Conservation (phyloP, 2,888 invertebrate genomes). For the Cepaea hortensis region DNA sequence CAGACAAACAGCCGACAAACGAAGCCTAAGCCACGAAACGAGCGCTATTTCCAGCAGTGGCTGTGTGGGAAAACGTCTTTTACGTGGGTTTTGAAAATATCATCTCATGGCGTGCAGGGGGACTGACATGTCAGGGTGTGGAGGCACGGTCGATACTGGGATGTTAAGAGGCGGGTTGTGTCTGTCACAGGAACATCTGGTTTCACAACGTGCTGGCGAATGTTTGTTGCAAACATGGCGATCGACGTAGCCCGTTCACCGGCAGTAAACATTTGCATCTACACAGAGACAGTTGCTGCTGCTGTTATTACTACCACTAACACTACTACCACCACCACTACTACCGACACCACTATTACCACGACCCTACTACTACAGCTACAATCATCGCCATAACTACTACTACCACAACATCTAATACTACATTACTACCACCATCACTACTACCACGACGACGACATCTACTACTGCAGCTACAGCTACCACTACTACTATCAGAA, state of each 20-base stretch:
- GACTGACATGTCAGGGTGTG: too few relatives aligned
- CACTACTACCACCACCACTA: background rate
- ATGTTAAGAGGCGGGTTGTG: background rate
- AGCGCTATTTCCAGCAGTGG: too few relatives aligned
- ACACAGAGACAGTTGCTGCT: background rate
- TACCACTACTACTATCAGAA: background rate
- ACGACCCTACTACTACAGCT: slow-evolving; percentile 1
- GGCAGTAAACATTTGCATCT: too few relatives aligned
- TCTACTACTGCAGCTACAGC: slow-evolving; percentile 15
- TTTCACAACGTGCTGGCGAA: background rate
- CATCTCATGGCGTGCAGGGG: too few relatives aligned
- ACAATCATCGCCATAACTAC: slow-evolving; percentile 24
- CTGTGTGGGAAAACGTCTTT: too few relatives aligned
- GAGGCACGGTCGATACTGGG: background rate
- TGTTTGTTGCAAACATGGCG: background rate
- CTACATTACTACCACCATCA: slow-evolving; percentile 15
- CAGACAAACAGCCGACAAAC: too few relatives aligned
- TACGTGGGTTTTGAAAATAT: too few relatives aligned
- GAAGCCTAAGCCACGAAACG: too few relatives aligned
- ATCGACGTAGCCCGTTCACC: too few relatives aligned
- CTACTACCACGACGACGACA: slow-evolving; percentile 10
- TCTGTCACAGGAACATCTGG: background rate
- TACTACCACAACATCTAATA: slow-evolving; percentile 29
- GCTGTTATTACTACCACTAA: background rate
- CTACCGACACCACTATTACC: background rate